Evolutionary conservation across 2,888 invertebrate species (phyloP), one percentile per base, ranked within the genome.

Genomic region (Lithodes maja): DNA sequence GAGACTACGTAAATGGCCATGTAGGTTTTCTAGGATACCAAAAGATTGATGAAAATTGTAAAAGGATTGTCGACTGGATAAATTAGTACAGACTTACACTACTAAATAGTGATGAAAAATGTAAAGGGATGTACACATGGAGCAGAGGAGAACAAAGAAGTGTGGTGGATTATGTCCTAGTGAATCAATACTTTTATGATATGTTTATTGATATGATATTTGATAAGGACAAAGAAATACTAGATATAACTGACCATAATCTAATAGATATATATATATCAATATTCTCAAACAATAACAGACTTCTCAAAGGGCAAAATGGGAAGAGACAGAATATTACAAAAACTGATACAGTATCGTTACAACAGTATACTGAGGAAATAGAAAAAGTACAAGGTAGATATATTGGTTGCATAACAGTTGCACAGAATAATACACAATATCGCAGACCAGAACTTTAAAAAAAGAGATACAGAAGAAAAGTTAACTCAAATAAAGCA

Each of bases 371-470:
- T 61, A 61, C 5, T 5, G 61, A 61, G 61, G 61, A 61, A 7
- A 12, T 61, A 61, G 61, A 61, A 61, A 61, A 12, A 61, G 12
- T 61, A 61, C 61, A 61, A 61, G 61, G 5, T 61, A 61, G 61
- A 61, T 5, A 61, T 61, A 61, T 61, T 61, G 12, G 61, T 61
- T 61, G 61, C 61, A 61, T 12, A 61, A 61, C 61, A 61, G 61
- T 61, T 61, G 1, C 5, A 12, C 12, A 12, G 61, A 61, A 61
- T 61, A 61, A 61, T 61, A 12, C 5, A 61, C 5, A 61, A 61
- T 12, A 61, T 61, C 61, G 75, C n/a, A 75, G 75, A 75, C 75
- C 17, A 75, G n/a, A 75, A 33, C 5, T 75, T 75, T 33, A 33
- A 75, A 75, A 75, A n/a, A 75, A 49, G 49, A 49, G n/a, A n/a